These are phyloP conservation scores for Stichopus chloronotus DNA, from an alignment of 35 echinoderm and acorn worm species.

Conservation along the genomic window DNA sequence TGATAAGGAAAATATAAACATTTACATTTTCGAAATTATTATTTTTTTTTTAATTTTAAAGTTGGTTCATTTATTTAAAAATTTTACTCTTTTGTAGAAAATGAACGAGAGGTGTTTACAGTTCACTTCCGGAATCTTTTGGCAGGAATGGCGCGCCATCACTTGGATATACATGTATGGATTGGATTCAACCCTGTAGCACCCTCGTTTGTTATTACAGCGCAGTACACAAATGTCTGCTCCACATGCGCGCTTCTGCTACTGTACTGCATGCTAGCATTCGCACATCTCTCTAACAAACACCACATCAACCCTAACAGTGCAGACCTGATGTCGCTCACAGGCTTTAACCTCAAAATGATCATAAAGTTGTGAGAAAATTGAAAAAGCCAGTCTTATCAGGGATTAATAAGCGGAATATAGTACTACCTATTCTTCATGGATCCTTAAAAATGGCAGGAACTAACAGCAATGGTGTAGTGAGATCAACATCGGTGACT, in stretches of 20 bases:
- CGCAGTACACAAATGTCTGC: neutral
- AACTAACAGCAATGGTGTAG: slow-evolving; percentile 87
- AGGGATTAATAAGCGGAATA: slow-evolving; percentile 54
- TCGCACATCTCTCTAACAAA: neutral
- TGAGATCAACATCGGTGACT: slow-evolving; percentile 82
- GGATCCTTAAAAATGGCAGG: slow-evolving; percentile 51
- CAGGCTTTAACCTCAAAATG: slow-evolving; percentile 11
- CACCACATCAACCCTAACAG: neutral
- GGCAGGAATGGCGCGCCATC: slow-evolving; percentile 10
- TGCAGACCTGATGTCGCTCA: neutral
- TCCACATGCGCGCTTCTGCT: neutral
- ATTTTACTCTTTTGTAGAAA: no score
- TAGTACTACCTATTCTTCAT: slow-evolving; percentile 27
- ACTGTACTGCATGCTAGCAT: neutral
- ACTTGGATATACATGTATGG: neutral
- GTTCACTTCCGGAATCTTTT: neutral
- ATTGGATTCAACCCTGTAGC: neutral
- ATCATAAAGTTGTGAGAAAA: neutral
- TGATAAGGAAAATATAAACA: no score
- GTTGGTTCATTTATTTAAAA: no score
- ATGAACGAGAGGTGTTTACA: no score
- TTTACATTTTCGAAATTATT: no score
- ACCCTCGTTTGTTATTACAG: neutral
- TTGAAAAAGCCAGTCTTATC: neutral
- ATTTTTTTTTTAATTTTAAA: no score